Evolutionary conservation across 2,113 vertebrate species (phyloP).

Genomic region (Cinclus cinclus): DNA sequence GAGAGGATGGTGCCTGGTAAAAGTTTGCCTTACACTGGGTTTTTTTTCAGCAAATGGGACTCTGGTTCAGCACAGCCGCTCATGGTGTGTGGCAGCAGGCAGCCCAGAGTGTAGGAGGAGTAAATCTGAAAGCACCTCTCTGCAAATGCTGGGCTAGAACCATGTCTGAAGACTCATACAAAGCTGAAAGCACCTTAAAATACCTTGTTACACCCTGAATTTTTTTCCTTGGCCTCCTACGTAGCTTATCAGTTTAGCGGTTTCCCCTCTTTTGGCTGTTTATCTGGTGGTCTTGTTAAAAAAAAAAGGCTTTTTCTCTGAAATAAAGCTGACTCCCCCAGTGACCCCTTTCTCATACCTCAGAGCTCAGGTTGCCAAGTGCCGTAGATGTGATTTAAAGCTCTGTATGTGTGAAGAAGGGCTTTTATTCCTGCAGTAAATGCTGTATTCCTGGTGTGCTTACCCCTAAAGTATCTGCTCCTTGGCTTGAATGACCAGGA

Average conservation of each 20-base stretch:
- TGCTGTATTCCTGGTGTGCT: neutral
- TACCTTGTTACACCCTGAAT: neutral
- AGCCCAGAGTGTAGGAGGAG: neutral
- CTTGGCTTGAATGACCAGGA: slow-evolving; percentile 44
- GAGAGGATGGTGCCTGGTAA: neutral
- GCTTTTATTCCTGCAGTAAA: neutral
- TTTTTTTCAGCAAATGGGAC: neutral
- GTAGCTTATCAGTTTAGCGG: neutral
- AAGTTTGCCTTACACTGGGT: neutral
- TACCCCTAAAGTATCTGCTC: neutral
- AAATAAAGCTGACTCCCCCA: neutral
- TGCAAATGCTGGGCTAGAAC: neutral
- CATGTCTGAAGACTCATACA: neutral
- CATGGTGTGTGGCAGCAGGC: neutral
- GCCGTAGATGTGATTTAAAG: neutral
- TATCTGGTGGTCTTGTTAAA: neutral
- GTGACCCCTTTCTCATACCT: neutral
- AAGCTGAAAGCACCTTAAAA: neutral
- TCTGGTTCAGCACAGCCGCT: neutral
- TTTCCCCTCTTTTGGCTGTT: neutral
- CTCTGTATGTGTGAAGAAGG: neutral
- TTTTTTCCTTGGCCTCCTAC: neutral
- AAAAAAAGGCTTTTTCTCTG: neutral
- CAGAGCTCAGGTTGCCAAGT: neutral
- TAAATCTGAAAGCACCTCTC: neutral